Base-by-base conservation (phyloP, 2,888 invertebrate species). In the Bombylius major region DNA sequence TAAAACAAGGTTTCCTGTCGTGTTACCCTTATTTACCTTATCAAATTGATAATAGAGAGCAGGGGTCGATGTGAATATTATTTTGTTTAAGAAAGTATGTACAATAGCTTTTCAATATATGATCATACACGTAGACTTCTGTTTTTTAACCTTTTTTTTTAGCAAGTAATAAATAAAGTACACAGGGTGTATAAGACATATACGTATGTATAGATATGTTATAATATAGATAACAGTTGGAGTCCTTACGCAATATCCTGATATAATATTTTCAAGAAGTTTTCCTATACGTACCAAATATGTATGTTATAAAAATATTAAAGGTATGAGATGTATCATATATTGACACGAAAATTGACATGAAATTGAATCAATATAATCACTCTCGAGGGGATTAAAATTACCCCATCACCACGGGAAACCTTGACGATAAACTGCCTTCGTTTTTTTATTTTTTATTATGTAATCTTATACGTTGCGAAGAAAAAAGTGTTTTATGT, bases 331-430 rank as follows among this genome's bases (percentile, higher is more conserved):
- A 42, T 42, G 11, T 8, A 55, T 58, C 60, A 72, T 72, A 69
- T 67, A 73, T 73, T 73, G 73, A 73, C 73, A 73, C 66, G 71
- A 69, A 73, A 73, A 73, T 73, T 73, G 73, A 73, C 73, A 71
- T 71, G 69, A 73, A 73, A 73, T 73, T 73, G 73, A 73, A 73
- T 73, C 73, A 73, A 73, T 73, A 68, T 71, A 72, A 73, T 70
- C 69, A 69, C 70, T 69, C 73, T 70, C 69, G 65, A 65, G 70
- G 69, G 72, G 56, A 23, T 23, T 23, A 23, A 23, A 23, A 23
- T 23, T 23, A 23, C 23, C 23, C 23, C 23, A 36, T 51, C 32
- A 53, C 23, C 46, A 42, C 47, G 23, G 23, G 23, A 23, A 23
- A 23, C 23, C 23, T 23, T 23, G 23, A 23, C 23, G 23, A 23